These are phyloP conservation scores for Sorex araneus DNA, from an alignment of 2,113 vertebrate species.

Conservation along the genomic window DNA sequence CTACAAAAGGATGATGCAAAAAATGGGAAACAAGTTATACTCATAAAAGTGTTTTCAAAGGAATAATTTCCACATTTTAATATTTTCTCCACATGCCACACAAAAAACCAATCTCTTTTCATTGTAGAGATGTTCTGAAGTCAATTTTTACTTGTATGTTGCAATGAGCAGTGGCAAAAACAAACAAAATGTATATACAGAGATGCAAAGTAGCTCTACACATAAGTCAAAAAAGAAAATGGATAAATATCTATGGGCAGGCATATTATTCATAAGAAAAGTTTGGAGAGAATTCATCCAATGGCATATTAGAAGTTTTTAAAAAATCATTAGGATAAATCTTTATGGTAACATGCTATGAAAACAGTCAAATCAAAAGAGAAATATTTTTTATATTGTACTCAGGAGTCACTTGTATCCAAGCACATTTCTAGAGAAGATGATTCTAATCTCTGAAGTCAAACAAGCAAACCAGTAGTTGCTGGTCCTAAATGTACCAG, in stretches of 20 bases:
- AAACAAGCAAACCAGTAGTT: not conserved
- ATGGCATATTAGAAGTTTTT: not conserved
- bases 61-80: not conserved
- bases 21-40: not conserved
- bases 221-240: conserved; percentile 24
- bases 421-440: not conserved
- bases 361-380: not conserved
- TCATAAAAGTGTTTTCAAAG: conserved; percentile 14
- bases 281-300: not conserved
- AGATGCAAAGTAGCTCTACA: not conserved
- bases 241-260: not conserved
- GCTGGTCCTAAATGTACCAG: not conserved
- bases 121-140: not conserved
- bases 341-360: not conserved
- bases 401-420: not conserved
- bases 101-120: not conserved
- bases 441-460: not conserved
- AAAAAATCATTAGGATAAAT: not conserved
- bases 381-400: too few species aligned
- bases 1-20: not conserved
- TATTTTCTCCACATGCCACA: not conserved
- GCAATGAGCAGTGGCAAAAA: not conserved
- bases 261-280: not conserved
- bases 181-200: not conserved
- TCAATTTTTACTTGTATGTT: conserved; percentile 14